phyloP scores from a whole-genome alignment of 2,888 invertebrate species.

The Mylabris sibirica region DNA sequence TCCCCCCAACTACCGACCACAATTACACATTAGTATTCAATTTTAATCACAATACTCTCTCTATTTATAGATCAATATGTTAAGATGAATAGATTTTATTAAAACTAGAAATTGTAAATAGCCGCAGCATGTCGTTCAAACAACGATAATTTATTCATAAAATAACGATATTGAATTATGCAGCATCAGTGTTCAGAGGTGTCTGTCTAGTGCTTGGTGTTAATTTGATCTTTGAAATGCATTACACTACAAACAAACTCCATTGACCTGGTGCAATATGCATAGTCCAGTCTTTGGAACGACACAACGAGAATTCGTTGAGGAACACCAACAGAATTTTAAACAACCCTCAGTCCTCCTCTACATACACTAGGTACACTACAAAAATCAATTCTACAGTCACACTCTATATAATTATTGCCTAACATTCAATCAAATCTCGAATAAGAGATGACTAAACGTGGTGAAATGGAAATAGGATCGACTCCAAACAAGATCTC shows the following conservation, averaged over 20 bases:
- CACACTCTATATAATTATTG: background rate
- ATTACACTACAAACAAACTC: constrained; percentile 34
- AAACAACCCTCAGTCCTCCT: background rate
- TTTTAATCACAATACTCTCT: background rate
- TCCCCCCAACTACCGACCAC: background rate
- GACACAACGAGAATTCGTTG: background rate
- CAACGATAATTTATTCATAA: constrained; percentile 23
- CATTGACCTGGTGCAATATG: constrained; percentile 33
- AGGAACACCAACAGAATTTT: background rate
- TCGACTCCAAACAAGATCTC: constrained; percentile 14
- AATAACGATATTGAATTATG: constrained; percentile 33
- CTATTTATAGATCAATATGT: constrained; percentile 1
- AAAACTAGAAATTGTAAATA: background rate
- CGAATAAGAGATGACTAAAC: too few relatives aligned
- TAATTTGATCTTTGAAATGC: constrained; percentile 38
- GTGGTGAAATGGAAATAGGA: background rate
- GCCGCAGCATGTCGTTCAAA: background rate
- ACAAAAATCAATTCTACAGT: background rate
- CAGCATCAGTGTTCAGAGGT: constrained; percentile 24
- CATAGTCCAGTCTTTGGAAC: constrained; percentile 24
- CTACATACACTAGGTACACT: background rate
- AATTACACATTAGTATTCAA: background rate
- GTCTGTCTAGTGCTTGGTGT: constrained; percentile 18
- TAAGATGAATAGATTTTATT: background rate
- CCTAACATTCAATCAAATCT: too few relatives aligned